Evolutionary conservation across 2,113 vertebrate species (phyloP), one percentile per base, ranked within the genome.

Genomic region (Cheilinus undulatus): DNA sequence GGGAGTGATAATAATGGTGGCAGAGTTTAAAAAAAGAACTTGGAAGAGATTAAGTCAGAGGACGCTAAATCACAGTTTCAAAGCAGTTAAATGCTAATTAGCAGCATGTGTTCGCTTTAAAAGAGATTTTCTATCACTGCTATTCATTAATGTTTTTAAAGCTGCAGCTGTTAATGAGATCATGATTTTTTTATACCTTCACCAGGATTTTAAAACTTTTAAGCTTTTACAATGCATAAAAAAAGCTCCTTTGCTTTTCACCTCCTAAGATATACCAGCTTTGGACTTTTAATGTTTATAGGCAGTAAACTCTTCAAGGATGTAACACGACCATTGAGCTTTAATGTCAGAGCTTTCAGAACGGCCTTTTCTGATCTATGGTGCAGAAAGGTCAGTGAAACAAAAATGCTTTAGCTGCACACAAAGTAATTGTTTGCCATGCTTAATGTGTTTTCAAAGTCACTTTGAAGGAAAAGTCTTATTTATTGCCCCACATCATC

Each of bases 51-150:
- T 79, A n/a, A 70, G 46, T 77, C 36, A 48, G 60, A 73, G 51
- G 46, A 2, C 42, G 57, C 48, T 79, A 56, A 78, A 81, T 63
- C 64, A 71, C 15, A 57, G 26, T 82, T 43, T 74, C 76, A 80
- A 84, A 87, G 75, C 45, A 71, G 69, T 75, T 57, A 74, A 80
- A 80, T 58, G 50, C 24, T 76, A 82, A 83, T 85, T 83, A 74
- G 28, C 28, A 46, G 26, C 30, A 75, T 43, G 67, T 76, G 52
- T 78, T 59, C 15, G 52, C 28, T 40, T 73, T 58, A 72, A 66
- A 76, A 14, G 57, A 79, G 64, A 71, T 73, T 56, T 12, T 7
- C 65, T 64, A 61, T 78, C 53, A 12, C 26, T 8, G 54, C 49
- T 67, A 66, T 78, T 58, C 12, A 63, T 46, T 5, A 17, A n/a